phyloP scores from a whole-genome alignment of 2,888 invertebrate species.

The Mesochorus sp. region DNA sequence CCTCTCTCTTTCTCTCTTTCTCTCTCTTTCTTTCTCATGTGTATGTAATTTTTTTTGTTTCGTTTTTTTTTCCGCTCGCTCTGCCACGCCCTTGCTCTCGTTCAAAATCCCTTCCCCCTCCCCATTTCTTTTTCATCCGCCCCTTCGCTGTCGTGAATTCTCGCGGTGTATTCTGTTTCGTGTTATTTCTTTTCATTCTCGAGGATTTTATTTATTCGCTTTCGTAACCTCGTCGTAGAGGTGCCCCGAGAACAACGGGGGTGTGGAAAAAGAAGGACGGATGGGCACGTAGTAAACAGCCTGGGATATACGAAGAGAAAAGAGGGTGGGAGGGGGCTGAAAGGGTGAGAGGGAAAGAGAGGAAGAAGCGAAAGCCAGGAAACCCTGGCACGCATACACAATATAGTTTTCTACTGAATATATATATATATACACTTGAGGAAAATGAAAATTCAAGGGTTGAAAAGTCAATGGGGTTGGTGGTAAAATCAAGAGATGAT shows the following conservation, averaged over 20 bases:
- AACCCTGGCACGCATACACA: constrained; percentile 44
- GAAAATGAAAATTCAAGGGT: constrained; percentile 58
- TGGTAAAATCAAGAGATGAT: neutral
- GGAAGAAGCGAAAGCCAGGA: neutral
- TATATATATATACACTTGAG: too few species aligned
- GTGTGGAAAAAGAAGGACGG: constrained; percentile 9
- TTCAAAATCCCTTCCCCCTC: constrained; percentile 59
- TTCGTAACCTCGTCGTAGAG: constrained; percentile 28
- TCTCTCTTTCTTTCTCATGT: constrained; percentile 1
- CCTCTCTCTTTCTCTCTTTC: too few species aligned
- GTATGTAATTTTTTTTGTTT: constrained; percentile 8
- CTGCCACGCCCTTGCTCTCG: constrained; percentile 58
- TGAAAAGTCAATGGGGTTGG: neutral
- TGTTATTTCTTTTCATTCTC: constrained; percentile 39
- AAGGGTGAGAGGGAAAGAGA: neutral
- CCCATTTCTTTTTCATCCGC: constrained; percentile 51
- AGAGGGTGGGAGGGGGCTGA: neutral
- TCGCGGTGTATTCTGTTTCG: constrained; percentile 47
- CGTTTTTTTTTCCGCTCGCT: constrained; percentile 42
- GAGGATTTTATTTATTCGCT: constrained; percentile 54
- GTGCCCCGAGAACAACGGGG: constrained; percentile 20
- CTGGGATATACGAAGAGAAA: neutral
- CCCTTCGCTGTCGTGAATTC: constrained; percentile 49
- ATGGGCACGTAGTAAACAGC: constrained; percentile 45
- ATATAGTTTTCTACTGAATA: constrained; percentile 60